Percentiles rank a stretch among this genome's conserved stretches.
phyloP scores from a whole-genome alignment of 2,888 invertebrate species.

The Heteromyza rotundicornis region DNA sequence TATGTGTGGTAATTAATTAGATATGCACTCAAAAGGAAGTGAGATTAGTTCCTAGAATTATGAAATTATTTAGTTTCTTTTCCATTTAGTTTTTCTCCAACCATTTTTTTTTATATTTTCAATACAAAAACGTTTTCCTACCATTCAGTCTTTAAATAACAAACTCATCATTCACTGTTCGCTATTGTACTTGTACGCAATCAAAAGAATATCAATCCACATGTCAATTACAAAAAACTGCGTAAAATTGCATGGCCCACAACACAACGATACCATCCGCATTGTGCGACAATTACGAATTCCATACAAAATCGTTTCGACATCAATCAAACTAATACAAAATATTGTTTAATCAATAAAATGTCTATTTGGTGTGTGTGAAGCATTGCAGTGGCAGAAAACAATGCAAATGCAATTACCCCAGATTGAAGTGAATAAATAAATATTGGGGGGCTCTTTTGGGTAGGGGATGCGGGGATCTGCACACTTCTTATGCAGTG shows the following conservation, averaged over 20 bases:
- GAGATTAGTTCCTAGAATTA: too few relatives aligned
- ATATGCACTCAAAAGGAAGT: too few relatives aligned
- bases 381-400: not conserved
- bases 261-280: not conserved
- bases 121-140: too few relatives aligned
- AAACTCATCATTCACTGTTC: too few relatives aligned
- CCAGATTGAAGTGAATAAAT: slow-evolving; percentile 3
- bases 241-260: not conserved
- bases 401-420: slow-evolving; percentile 9
- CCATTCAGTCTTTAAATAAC: too few relatives aligned
- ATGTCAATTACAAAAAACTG: not conserved
- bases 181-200: too few relatives aligned
- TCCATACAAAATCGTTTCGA: not conserved
- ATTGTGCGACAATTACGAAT: slow-evolving; percentile 5
- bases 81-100: too few relatives aligned
- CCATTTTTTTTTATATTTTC: too few relatives aligned
- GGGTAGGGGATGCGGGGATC: not conserved
- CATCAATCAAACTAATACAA: not conserved
- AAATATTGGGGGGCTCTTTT: not conserved
- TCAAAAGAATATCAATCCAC: not conserved
- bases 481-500: not conserved
- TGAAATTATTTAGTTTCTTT: too few relatives aligned
- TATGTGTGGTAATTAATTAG: not conserved
- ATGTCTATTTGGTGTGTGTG: not conserved
- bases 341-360: slow-evolving; percentile 26